Conservation (phyloP, 2,113 vertebrate species). For the Platysternon megacephalum region DNA sequence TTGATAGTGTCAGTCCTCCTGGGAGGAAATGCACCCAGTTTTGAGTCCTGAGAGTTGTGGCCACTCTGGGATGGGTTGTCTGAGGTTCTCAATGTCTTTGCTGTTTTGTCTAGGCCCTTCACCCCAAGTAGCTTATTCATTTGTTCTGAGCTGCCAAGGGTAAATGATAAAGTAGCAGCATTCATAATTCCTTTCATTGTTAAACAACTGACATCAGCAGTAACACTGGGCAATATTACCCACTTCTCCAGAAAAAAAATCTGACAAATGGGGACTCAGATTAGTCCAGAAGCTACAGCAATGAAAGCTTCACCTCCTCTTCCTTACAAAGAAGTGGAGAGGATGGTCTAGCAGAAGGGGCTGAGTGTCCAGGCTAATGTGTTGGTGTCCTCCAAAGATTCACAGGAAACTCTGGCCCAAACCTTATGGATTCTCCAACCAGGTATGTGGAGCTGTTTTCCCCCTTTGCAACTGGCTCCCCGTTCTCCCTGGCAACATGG, state of each 20-base stretch:
- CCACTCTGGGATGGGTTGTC: neutral
- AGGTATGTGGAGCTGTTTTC: neutral
- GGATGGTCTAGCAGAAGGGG: neutral
- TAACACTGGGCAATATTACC: neutral
- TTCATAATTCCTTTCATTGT: neutral
- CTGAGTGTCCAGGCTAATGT: fast-evolving
- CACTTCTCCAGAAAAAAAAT: neutral
- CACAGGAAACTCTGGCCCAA: neutral
- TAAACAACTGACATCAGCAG: neutral
- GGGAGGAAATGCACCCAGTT: neutral
- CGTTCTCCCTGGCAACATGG: neutral
- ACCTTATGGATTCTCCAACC: neutral
- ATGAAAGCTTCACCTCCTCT: fast-evolving
- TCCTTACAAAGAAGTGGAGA: neutral
- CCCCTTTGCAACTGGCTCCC: neutral
- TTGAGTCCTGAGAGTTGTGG: neutral
- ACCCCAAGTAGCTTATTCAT: neutral
- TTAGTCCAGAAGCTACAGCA: fast-evolving
- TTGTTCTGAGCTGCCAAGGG: neutral
- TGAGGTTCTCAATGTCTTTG: neutral
- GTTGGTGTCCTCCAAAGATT: neutral
- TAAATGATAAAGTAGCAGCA: neutral
- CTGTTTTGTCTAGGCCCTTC: neutral
- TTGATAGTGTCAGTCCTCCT: neutral
- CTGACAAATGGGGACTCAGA: neutral